These are phyloP conservation scores for Chelon labrosus DNA, from an alignment of 2,797 vertebrate species.

Conservation along the genomic window DNA sequence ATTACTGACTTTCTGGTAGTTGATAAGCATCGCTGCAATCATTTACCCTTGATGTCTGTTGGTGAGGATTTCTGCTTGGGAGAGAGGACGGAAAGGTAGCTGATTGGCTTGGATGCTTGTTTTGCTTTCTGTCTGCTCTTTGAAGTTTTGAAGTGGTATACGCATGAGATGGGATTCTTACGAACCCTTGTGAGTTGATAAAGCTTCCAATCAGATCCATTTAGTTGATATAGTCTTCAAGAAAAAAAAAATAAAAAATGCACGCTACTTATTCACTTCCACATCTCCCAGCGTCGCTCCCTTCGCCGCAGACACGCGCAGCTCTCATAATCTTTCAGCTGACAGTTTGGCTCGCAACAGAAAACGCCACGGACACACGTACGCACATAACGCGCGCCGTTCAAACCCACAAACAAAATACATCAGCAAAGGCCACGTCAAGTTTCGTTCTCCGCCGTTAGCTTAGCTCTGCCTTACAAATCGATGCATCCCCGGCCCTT, in stretches of 20 bases:
- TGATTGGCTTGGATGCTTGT: conserved; percentile 65
- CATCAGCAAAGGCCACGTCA: conserved; percentile 22
- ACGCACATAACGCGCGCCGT: neutral
- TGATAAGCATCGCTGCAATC: conserved; percentile 50
- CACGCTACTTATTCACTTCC: neutral
- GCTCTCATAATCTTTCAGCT: neutral
- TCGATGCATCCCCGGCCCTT: conserved; percentile 37
- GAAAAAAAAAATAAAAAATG: conserved; percentile 17
- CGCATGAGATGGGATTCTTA: conserved; percentile 50
- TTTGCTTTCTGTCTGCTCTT: conserved; percentile 63
- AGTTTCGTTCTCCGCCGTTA: conserved; percentile 48
- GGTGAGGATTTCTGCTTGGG: conserved; percentile 41
- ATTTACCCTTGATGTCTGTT: conserved; percentile 55
- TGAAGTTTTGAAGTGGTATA: conserved; percentile 75
- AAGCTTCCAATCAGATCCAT: conserved; percentile 35
- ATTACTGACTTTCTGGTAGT: conserved; percentile 37
- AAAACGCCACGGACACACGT: neutral
- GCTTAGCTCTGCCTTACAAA: conserved; percentile 42
- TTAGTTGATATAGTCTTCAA: conserved; percentile 33
- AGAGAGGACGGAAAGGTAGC: conserved; percentile 52
- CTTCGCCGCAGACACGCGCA: neutral
- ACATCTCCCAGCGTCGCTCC: neutral
- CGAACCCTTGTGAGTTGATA: conserved; percentile 9
- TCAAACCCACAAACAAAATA: conserved; percentile 26
- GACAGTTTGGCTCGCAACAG: neutral